These are phyloP conservation scores for Prolemur simus DNA, from an alignment of 2,113 vertebrate species.

Conservation along the genomic window DNA sequence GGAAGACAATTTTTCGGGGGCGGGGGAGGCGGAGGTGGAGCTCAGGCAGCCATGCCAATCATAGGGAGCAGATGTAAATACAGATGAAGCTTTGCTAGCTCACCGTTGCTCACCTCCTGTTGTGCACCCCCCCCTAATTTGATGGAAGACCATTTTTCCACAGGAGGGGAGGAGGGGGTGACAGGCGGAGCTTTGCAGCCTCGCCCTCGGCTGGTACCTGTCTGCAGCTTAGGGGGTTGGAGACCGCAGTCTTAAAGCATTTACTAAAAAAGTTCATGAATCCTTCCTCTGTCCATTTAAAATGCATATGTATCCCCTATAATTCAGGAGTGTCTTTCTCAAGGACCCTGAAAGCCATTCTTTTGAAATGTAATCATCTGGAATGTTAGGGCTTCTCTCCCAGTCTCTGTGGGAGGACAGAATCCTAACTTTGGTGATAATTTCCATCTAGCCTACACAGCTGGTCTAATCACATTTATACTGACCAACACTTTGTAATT, in stretches of 20 bases:
- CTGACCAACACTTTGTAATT: background rate
- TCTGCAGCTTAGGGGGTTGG: too few relatives aligned
- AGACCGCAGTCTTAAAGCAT: background rate
- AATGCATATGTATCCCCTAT: background rate
- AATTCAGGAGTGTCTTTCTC: background rate
- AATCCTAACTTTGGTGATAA: background rate
- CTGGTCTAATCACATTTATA: background rate
- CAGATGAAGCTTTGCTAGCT: too few relatives aligned
- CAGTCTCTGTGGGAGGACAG: background rate
- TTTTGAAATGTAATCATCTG: background rate
- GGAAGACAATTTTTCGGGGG: too few relatives aligned
- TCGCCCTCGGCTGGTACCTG: too few relatives aligned
- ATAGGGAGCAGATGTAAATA: too few relatives aligned
- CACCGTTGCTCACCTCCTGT: too few relatives aligned
- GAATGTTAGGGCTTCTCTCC: background rate
- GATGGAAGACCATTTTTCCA: too few relatives aligned
- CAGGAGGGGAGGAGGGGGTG: too few relatives aligned
- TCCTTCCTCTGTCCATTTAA: background rate
- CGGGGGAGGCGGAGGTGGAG: too few relatives aligned
- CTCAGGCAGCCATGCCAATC: too few relatives aligned
- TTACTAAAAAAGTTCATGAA: background rate
- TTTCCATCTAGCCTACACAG: background rate
- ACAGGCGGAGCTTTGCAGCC: too few relatives aligned
- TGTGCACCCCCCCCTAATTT: too few relatives aligned
- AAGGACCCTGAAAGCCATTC: background rate